Base-by-base conservation (phyloP, 2,888 invertebrate species). In the Aphrophora alni region DNA sequence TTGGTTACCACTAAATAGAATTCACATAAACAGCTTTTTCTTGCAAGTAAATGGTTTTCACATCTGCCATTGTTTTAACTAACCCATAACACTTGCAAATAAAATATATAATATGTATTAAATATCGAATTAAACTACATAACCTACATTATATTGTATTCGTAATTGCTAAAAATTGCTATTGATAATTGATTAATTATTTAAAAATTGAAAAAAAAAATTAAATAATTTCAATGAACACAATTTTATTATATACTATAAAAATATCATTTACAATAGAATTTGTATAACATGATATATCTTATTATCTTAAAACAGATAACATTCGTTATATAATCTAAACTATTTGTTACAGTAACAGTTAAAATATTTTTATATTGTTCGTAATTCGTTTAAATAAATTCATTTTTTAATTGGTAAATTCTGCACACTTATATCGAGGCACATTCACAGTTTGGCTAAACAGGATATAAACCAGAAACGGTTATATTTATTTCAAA, bases 241-340 rank as follows among this genome's bases (percentile, higher is more conserved):
- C 59, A 59, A 59, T 59, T 59, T 59, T 21, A 21, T 59, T 59
- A 59, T 59, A 5, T 59, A 59, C 59, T 59, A 59, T 59, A 59
- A 59, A 59, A 59, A 59, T 59, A 59, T 59, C 59, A 59, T 59
- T 59, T 59, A 59, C 59, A 59, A 59, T 59, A 59, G 21, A 59
- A 59, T 59, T 59, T 59, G 59, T 59, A 59, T 59, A 59, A 59
- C 59, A 21, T 59, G 59, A 59, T 59, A 59, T 59, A 59, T 59
- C 5, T 59, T 1, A 59, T 59, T 59, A 59, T 59, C 59, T 59
- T 59, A 59, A 59, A 59, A 59, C 59, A 59, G 59, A 59, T 59
- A 59, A 59, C 21, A 21, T 59, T 21, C 2, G 33, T 33, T 21
- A 44, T 33, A 33, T 8, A 8, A 21, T 21, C 59, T 59, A 59